Conservation (phyloP, 2,113 vertebrate genomes). For the Xenus cinereus region DNA sequence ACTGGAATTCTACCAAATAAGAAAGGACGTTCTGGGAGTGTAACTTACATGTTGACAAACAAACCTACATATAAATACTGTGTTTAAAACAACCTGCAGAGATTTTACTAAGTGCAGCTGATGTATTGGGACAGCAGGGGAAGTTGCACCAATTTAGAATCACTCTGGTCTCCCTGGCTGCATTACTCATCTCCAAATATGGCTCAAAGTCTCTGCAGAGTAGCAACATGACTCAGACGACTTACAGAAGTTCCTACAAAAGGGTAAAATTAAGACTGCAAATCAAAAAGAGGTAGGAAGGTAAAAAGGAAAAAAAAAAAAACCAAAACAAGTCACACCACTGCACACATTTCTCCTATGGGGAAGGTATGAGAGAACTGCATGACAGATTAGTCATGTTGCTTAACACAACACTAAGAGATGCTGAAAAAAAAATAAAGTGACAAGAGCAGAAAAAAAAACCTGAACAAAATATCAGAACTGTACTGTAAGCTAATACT, state of each 20-base stretch:
- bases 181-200: not conserved
- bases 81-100: not conserved
- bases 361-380: not conserved
- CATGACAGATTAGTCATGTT: slow-evolving; percentile 1
- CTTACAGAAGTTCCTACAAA: slow-evolving; percentile 1
- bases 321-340: not conserved
- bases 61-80: not conserved
- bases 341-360: not conserved
- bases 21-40: not conserved
- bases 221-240: not conserved
- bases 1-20: not conserved
- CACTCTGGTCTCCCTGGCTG: not conserved
- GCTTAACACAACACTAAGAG: not conserved
- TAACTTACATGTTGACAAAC: not conserved
- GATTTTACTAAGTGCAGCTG: not conserved
- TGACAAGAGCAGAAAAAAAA: not conserved
- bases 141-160: not conserved
- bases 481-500: not conserved
- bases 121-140: not conserved
- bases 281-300: not conserved
- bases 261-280: not conserved
- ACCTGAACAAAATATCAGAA: not conserved
- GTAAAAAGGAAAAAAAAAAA: not conserved
- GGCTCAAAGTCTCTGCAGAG: not conserved
- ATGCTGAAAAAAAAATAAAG: not conserved